Evolutionary conservation across 2,113 vertebrate species (phyloP), one percentile per base, ranked within the genome.

Genomic region (Pteruthius melanotis): DNA sequence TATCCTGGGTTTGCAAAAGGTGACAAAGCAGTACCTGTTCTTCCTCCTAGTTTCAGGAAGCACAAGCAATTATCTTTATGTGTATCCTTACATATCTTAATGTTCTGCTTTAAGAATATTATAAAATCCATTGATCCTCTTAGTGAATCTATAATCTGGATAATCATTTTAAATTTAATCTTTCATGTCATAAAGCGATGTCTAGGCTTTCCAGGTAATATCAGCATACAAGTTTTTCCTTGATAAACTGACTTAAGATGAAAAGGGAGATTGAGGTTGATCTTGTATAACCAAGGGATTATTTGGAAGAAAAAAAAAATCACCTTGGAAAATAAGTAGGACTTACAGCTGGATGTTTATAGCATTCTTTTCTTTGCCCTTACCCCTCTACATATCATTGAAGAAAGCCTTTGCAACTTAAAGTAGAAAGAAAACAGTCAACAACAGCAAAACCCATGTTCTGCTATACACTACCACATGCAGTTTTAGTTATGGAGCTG

Each of bases 81-180:
- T 23, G 8, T 33, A 56, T 56, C 42, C 18, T 56, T 70, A 28
- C 27, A 42, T 63, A 50, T 56, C 56, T 76, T 77, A 28, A 63
- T 84, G 35, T 80, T 85, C 72, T 88, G 21, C 12, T 15, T 89
- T 92, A 92, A 95, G 87, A 93, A 88, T 94, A 91, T 95, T 97
- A 96, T 95, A 96, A 90, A 91, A 96, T 87, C 70, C 83, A 94
- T 95, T 93, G 95, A 95, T 97, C 94, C 74, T 94, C 84, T 92
- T 94, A 90, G 76, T 4, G 20, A 88, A 91, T 90, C 78, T 93
- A 47, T 97, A 96, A 90, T 97, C 92, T 68, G 54, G 74, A 97
- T 95, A 89, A 93, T 84, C 19, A 94, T 95, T 96, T 89, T 79
- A 63, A 70, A 92, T 93, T 94, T 95, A 92, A 96, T 97, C 91